Evolutionary conservation across 2,113 vertebrate genomes (phyloP), one percentile per base, ranked within the genome.

Genomic region (Phoxinus phoxinus): DNA sequence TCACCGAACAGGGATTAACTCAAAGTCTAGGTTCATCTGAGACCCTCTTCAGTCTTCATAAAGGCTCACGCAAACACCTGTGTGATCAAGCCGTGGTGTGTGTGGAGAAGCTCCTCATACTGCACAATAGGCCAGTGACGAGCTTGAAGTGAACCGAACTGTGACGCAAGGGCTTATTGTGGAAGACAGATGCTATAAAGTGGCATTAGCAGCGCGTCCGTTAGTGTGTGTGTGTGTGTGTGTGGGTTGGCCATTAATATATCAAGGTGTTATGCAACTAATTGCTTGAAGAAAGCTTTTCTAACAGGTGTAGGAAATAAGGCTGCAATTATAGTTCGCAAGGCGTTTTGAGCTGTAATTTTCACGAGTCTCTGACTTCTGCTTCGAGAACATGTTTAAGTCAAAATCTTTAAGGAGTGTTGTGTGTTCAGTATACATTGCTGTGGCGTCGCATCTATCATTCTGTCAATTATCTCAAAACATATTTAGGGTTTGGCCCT

Each of bases 11-110:
- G 27, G 44, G 44, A 67, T 77, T 67, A 32, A 53, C 58, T 37
- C 32, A 32, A 32, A 77, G 32, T 67, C 41, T 46, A 67, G 73
- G 30, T 53, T 84, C 59, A 32, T 10, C 10, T 35, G 21, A 48
- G 69, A 61, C 69, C 25, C 11, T 74, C 10, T 37, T 53, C n/a
- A n/a, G 51, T 83, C 23, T 41, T 17, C 15, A 74, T 27, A 35
- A 58, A 65, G 27, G 30, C 65, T 35, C 65, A 56, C 17, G 35
- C 37, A 51, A 44, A 65, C 30, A 69, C 67, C 37, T 27, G 71
- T 65, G 77, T 74, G 77, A 78, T 73, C 37, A 63, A 44, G 46
- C 53, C 53, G 63, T 11, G 30, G 10, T 35, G 11, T 84, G 23
- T 71, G 74, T 51, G 25, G 6, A 75, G 44, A 75, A 73, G 51